phyloP scores from a whole-genome alignment of 2,888 invertebrate species.

The Eumerus sabulonum region DNA sequence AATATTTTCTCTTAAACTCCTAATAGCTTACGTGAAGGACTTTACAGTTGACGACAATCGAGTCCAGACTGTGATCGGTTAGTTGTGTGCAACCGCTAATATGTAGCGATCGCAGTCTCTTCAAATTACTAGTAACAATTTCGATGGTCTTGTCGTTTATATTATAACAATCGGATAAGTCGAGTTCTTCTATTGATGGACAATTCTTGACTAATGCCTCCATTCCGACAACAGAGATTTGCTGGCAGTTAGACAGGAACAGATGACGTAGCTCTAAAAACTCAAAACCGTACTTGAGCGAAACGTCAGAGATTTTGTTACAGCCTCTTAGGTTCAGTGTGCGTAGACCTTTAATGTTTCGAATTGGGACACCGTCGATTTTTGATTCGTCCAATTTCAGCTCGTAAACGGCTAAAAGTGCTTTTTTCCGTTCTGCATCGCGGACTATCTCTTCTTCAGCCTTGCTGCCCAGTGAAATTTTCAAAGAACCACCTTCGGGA shows the following conservation, averaged over 20 bases:
- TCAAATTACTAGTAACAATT: slow-evolving; percentile 78
- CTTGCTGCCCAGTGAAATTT: slow-evolving; percentile 83
- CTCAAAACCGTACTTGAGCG: slow-evolving; percentile 84
- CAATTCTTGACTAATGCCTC: slow-evolving; percentile 83
- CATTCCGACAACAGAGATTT: slow-evolving; percentile 84
- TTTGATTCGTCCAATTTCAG: slow-evolving; percentile 74
- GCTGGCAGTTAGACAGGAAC: slow-evolving; percentile 84
- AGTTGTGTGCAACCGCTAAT: slow-evolving; percentile 80
- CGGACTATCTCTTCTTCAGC: slow-evolving; percentile 85
- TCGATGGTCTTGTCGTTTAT: slow-evolving; percentile 84
- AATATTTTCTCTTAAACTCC: not conserved
- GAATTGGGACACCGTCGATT: slow-evolving; percentile 80
- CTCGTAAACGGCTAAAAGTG: slow-evolving; percentile 83
- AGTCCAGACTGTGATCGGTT: slow-evolving; percentile 80
- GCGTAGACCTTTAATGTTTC: slow-evolving; percentile 80
- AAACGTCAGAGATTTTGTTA: slow-evolving; percentile 86
- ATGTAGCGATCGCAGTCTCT: slow-evolving; percentile 74
- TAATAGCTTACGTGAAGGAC: slow-evolving; percentile 75
- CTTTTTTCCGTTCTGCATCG: slow-evolving; percentile 83
- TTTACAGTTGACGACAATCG: slow-evolving; percentile 79
- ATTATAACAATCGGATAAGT: slow-evolving; percentile 84
- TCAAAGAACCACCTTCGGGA: slow-evolving; percentile 72
- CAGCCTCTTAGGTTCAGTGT: slow-evolving; percentile 85
- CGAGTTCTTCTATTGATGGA: slow-evolving; percentile 85
- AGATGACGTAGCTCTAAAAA: slow-evolving; percentile 83